Base-by-base conservation (phyloP, 35 echinoderm and acorn worm species). In the Heliocidaris erythrogramma region DNA sequence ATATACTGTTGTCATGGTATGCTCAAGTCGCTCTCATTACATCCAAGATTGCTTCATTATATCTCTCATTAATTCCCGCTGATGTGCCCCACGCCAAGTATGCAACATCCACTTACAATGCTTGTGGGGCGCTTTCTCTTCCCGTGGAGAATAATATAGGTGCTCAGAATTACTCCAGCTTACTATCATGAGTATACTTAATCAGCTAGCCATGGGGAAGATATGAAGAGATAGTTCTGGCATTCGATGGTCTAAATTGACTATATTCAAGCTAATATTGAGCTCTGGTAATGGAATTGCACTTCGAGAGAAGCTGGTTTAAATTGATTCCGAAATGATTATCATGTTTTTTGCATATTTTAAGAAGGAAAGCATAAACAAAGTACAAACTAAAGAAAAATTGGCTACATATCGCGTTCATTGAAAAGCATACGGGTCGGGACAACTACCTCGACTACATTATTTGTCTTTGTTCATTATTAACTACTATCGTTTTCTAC, bases 51-150 rank as follows among this genome's bases (percentile, higher is more conserved):
- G 87, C 87, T 48, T 89, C 87, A 89, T 89, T 89, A 89, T 48
- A 21, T 48, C 31, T 32, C 87, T 48, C 87, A 89, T 89, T 89
- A 89, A 89, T 32, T 89, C 87, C 87, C 87, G 87, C 87, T 47
- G 87, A 5, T 89, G 7, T 48, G 10, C 87, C 31, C 30, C 87
- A 17, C 47, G 31, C 17, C 14, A 32, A 30, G 30, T 89, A 48
- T 48, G 30, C 87, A 89, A 89, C 87, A 89, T 89, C 87, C 87
- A 89, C 87, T 89, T 89, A 47, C 31, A 89, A 5, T 6, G 12
- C 87, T 89, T 13, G 87, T 48, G 87, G 87, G 87, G 87, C 31
- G 87, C 65, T 78, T 78, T 78, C 65, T 78, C n/a, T 78, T 78
- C 65, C 65, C 65, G 18, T 78, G 65, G 35, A 42, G 35, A 1